Base-by-base conservation (phyloP, 2,888 invertebrate species). In the Clepsis dumicolana region DNA sequence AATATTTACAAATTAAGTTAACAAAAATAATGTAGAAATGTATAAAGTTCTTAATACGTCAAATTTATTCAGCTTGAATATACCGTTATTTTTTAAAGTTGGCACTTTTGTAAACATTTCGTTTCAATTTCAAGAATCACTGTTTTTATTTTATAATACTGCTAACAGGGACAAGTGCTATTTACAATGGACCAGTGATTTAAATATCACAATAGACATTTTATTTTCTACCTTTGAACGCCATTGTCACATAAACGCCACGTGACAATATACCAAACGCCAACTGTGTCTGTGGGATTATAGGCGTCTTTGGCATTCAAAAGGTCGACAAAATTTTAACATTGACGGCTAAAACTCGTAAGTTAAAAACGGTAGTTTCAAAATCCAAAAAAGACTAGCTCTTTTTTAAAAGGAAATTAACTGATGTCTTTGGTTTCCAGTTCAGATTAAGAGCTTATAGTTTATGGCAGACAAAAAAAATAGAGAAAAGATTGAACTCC, bases 401-500 rank as follows among this genome's bases (percentile, higher is more conserved):
- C 74, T 76, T 72, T 73, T 73, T 71, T 67, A 73, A 72, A 71
- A 61, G 62, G 73, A n/a, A 73, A 73, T 70, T 68, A 72, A 73
- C 74, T 70, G 75, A 71, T 72, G 75, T 84, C 84, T 85, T 85
- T 86, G 84, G 85, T 84, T 82, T 80, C 74, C 80, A 77, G 77
- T 78, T 77, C 75, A 76, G 74, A 73, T 73, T 71, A 64, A 68
- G 71, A 70, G 64, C 62, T 66, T 73, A 76, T 74, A 70, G 65
- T 64, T 67, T 73, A 76, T 75, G 74, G 75, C 74, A 75, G 73
- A 70, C 65, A 65, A 65, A 71, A 64, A 64, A 52, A 61, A 54
- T 52, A 59, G 35, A 62, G 60, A 71, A 70, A 71, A 68, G 61
- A 72, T 41, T 60, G 71, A 69, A 65, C 18, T 73, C 70, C 64